Conservation (phyloP, 2,888 invertebrate species). For the Cloeon dipterum region DNA sequence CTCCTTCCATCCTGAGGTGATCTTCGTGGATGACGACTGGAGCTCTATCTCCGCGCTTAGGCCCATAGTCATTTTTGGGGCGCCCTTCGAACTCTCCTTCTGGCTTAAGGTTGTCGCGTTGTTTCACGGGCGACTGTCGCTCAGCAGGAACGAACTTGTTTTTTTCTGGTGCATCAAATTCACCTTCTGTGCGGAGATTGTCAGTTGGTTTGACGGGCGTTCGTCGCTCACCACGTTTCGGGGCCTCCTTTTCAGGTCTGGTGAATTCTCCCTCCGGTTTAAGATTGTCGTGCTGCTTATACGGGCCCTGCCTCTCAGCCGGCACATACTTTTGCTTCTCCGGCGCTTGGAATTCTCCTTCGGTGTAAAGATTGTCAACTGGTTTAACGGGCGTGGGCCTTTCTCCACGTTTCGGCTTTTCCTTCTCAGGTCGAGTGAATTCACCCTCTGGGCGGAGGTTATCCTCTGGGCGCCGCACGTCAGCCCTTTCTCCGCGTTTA, state of each 20-base stretch:
- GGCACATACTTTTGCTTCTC: constrained; percentile 4
- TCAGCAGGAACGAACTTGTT: constrained; percentile 19
- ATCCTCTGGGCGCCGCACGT: constrained; percentile 15
- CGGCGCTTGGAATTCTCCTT: constrained; percentile 21
- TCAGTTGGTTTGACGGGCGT: constrained; percentile 23
- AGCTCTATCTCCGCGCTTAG: constrained; percentile 13
- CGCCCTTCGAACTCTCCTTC: constrained; percentile 22
- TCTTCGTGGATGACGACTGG: constrained; percentile 11
- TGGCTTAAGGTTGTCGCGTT: constrained; percentile 21
- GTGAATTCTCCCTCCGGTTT: constrained; percentile 17
- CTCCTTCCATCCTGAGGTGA: constrained; percentile 14
- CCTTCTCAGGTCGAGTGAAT: constrained; percentile 18
- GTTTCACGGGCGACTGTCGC: constrained; percentile 20
- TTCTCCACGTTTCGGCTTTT: constrained; percentile 22
- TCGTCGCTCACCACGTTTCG: constrained; percentile 12
- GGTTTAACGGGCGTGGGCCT: constrained; percentile 24
- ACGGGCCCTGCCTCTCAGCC: too few relatives aligned
- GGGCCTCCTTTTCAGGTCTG: constrained; percentile 10
- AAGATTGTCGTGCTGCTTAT: too few relatives aligned
- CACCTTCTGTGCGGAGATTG: constrained; percentile 23
- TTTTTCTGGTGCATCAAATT: constrained; percentile 17
- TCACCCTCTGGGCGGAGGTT: constrained; percentile 22
- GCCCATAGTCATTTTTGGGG: constrained; percentile 18
- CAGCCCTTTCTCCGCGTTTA: constrained; percentile 22
- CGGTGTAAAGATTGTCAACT: constrained; percentile 18